Evolutionary conservation across 2,113 vertebrate species (phyloP).

Genomic region (Bubo scandiacus): DNA sequence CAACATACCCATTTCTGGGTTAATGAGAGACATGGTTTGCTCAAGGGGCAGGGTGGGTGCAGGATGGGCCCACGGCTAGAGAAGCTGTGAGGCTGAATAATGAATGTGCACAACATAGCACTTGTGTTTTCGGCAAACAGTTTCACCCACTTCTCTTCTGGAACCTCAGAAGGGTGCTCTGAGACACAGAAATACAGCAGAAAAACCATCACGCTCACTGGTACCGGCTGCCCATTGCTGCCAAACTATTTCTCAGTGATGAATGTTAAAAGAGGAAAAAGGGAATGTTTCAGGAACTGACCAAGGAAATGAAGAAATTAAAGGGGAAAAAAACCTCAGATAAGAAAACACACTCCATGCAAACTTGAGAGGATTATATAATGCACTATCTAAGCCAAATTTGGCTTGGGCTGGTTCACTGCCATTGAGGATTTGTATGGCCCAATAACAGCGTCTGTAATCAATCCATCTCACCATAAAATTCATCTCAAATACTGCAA

Average conservation of each 20-base stretch:
- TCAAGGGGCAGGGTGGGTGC: neutral
- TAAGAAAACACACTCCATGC: neutral
- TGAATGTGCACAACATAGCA: accelerated
- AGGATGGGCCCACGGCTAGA: neutral
- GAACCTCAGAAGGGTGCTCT: neutral
- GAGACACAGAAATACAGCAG: neutral
- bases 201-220: neutral
- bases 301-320: neutral
- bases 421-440: neutral
- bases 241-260: neutral
- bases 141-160: neutral
- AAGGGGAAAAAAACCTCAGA: neutral
- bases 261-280: neutral
- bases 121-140: neutral
- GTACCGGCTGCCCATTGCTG: neutral
- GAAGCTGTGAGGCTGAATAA: neutral
- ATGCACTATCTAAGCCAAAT: neutral
- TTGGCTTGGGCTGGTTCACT: neutral
- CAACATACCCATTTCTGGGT: neutral
- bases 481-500: slow-evolving; percentile 42
- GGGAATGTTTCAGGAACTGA: neutral
- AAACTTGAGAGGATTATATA: neutral
- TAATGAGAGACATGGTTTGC: neutral
- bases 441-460: neutral
- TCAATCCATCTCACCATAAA: slow-evolving; percentile 13